Conservation (phyloP, 2,888 invertebrate genomes). For the Chymomyza caudatula region DNA sequence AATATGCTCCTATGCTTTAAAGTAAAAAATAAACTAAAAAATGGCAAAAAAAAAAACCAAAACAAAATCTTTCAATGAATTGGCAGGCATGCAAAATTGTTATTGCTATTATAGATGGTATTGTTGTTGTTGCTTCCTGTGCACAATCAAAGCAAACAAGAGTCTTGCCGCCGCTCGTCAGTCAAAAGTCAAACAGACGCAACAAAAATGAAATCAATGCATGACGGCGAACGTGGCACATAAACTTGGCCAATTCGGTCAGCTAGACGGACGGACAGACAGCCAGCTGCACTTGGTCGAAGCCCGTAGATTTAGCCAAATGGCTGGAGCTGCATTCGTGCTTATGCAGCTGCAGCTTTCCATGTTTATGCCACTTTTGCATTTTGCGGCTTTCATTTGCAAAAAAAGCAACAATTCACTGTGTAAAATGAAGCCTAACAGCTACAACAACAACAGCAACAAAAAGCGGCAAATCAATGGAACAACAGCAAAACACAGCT, state of each 20-base stretch:
- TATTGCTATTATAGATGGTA: not conserved
- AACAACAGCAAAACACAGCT: slow-evolving; percentile 16
- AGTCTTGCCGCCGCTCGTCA: slow-evolving; percentile 44
- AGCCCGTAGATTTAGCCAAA: not conserved
- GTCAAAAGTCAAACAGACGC: slow-evolving; percentile 55
- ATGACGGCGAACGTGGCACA: slow-evolving; percentile 3
- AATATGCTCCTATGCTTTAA: not conserved
- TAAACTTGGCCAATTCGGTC: not conserved
- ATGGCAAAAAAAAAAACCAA: slow-evolving; percentile 40
- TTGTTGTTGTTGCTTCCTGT: slow-evolving; percentile 35
- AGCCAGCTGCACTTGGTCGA: not conserved
- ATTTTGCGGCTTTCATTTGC: slow-evolving; percentile 64
- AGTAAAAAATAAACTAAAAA: not conserved
- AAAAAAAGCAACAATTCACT: slow-evolving; percentile 24
- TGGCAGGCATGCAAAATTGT: slow-evolving; percentile 21
- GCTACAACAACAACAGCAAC: slow-evolving; percentile 24
- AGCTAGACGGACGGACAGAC: not conserved
- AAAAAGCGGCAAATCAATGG: slow-evolving; percentile 40
- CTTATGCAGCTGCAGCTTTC: slow-evolving; percentile 58
- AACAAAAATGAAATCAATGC: slow-evolving; percentile 61
- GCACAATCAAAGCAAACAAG: slow-evolving; percentile 51
- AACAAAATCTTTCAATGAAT: slow-evolving; percentile 56
- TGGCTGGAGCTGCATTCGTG: slow-evolving; percentile 26
- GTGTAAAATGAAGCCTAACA: slow-evolving; percentile 30
- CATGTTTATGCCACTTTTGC: slow-evolving; percentile 62